Conservation (phyloP, 2,797 vertebrate genomes). For the Typhlichthys subterraneus region DNA sequence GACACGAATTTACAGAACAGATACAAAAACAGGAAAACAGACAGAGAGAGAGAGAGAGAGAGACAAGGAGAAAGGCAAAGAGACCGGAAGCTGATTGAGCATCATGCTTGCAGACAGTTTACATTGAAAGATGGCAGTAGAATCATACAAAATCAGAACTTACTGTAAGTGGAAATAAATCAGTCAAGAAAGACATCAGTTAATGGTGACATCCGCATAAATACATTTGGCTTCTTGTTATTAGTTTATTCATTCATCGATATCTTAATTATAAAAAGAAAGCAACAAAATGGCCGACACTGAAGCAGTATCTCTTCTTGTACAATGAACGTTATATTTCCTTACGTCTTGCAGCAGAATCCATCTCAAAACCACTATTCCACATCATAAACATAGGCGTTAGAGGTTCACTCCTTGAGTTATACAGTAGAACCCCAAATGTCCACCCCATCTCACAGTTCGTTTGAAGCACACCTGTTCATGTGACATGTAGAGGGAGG, state of each 20-base stretch:
- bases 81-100: conserved; percentile 61
- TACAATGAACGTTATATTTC: too few relatives aligned
- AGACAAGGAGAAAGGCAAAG: conserved; percentile 57
- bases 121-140: conserved; percentile 77
- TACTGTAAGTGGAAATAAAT: conserved; percentile 44
- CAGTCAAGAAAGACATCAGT: conserved; percentile 58
- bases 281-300: conserved; percentile 43
- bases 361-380: too few relatives aligned
- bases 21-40: conserved; percentile 53
- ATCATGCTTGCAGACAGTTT: conserved; percentile 70
- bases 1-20: conserved; percentile 63
- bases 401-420: too few relatives aligned
- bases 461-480: too few relatives aligned
- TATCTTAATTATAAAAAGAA: conserved; percentile 50
- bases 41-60: conserved; percentile 12
- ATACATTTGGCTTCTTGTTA: conserved; percentile 81
- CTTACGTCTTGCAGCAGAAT: too few relatives aligned
- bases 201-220: conserved; percentile 75
- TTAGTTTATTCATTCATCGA: conserved; percentile 78
- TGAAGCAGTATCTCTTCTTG: conserved; percentile 57
- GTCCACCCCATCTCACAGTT: too few relatives aligned
- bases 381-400: too few relatives aligned
- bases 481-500: too few relatives aligned
- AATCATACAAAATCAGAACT: conserved; percentile 70
- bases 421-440: too few relatives aligned